Base-by-base conservation (phyloP, 2,113 vertebrate species). In the Taurulus bubalis region DNA sequence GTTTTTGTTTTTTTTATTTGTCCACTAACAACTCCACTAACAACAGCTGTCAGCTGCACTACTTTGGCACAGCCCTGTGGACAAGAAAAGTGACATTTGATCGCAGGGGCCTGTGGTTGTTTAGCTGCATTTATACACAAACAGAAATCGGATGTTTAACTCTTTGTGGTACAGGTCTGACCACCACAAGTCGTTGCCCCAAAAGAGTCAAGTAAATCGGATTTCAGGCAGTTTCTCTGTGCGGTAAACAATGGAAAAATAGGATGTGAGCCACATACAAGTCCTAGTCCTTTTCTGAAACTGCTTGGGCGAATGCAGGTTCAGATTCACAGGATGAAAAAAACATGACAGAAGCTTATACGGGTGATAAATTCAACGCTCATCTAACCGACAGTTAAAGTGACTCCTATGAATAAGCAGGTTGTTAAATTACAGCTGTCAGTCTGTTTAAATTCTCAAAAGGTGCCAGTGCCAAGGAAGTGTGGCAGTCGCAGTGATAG, bases 111-210 rank as follows among this genome's bases (percentile, higher is more conserved):
- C 49, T 75, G 83, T 53, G 66, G 84, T 69, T 84, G 69, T 83
- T 83, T 47, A 47, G 32, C 55, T 74, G 58, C 45, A 65, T 75
- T 82, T 51, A 77, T 36, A 79, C 62, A 68, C 14, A 12, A 34
- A 51, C 72, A 55, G 71, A 89, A 66, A 77, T 78, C 22, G 11
- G 26, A 64, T 64, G 62, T 78, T 77, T 86, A 80, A 84, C 85
- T 63, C 59, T 66, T 59, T 63, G 68, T 24, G 38, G 56, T 26
- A 72, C 53, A 75, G 30, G 45, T 71, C 34, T 76, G 69, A 82
- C 64, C 38, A 69, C 28, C 15, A 3, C 30, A 32, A 2, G 30
- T 8, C 4, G 14, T 14, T 72, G 40, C 24, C 64, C 20, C 7
- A 28, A 65, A 77, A 56, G 9, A 28, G n/a, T 26, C 22, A 11